Evolutionary conservation across 2,113 vertebrate species (phyloP).

Genomic region (Oxygymnocypris stewartii): DNA sequence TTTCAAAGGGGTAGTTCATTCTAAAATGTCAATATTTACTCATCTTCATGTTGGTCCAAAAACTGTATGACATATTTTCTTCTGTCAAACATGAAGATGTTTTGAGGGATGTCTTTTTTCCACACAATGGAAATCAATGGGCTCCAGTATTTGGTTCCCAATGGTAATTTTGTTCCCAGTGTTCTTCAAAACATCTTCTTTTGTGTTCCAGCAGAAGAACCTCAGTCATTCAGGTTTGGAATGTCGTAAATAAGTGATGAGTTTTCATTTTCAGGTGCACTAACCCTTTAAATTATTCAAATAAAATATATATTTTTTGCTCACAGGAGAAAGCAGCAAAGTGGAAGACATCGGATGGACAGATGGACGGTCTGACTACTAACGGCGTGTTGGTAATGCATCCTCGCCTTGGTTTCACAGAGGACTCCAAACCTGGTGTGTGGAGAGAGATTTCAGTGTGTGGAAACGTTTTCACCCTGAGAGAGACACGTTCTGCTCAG

Average conservation of each 20-base stretch:
- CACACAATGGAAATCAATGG: background rate
- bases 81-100: background rate
- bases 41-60: background rate
- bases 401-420: conserved; percentile 91
- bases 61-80: background rate
- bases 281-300: too few species aligned
- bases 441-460: conserved; percentile 99
- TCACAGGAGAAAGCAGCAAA: conserved; percentile 95
- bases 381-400: conserved; percentile 99
- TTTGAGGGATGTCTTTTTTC: background rate
- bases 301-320: background rate
- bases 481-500: conserved; percentile 95
- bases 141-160: background rate
- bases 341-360: conserved; percentile 93
- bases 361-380: conserved; percentile 97
- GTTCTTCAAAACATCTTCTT: too few species aligned
- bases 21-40: background rate
- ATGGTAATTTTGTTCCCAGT: background rate
- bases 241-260: background rate
- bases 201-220: too few species aligned
- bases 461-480: conserved; percentile 93
- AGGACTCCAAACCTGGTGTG: conserved; percentile 95
- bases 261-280: background rate
- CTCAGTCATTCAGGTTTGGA: background rate
- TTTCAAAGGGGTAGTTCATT: background rate